Evolutionary conservation across 2,113 vertebrate genomes (phyloP).

Genomic region (Pluvialis apricaria): DNA sequence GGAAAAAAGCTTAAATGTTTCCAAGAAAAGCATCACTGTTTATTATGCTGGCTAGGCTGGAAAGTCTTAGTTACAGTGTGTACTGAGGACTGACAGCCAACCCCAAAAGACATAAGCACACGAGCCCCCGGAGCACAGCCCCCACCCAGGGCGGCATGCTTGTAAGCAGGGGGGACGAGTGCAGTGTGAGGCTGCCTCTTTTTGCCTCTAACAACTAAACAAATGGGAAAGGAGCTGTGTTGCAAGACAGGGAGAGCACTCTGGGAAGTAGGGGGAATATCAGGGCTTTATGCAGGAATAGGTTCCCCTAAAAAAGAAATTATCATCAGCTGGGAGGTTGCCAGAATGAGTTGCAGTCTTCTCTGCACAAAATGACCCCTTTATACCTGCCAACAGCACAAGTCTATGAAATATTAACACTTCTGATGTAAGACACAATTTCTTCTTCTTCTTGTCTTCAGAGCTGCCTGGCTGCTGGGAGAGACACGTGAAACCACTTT

Average conservation of each 20-base stretch:
- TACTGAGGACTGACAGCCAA: not conserved
- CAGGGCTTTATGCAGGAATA: not conserved
- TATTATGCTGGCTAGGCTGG: not conserved
- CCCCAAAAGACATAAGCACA: not conserved
- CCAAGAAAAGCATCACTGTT: not conserved
- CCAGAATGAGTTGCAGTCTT: not conserved
- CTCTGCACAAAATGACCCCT: not conserved
- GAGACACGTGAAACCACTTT: accelerated
- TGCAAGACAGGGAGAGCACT: not conserved
- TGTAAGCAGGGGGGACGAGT: no score
- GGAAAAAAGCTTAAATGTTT: not conserved
- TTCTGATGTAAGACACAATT: not conserved
- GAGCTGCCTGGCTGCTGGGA: not conserved
- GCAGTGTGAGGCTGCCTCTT: not conserved
- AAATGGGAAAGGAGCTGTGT: not conserved
- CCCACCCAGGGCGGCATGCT: not conserved
- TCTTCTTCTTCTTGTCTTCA: not conserved
- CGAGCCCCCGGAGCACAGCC: not conserved
- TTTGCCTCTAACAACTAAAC: not conserved
- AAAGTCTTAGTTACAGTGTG: not conserved
- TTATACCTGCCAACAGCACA: not conserved
- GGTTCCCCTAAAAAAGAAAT: not conserved
- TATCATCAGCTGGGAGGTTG: not conserved
- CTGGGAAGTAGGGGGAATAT: not conserved
- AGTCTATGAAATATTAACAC: not conserved